Conservation (phyloP, 2,888 invertebrate genomes). For the Smittia sp. region DNA sequence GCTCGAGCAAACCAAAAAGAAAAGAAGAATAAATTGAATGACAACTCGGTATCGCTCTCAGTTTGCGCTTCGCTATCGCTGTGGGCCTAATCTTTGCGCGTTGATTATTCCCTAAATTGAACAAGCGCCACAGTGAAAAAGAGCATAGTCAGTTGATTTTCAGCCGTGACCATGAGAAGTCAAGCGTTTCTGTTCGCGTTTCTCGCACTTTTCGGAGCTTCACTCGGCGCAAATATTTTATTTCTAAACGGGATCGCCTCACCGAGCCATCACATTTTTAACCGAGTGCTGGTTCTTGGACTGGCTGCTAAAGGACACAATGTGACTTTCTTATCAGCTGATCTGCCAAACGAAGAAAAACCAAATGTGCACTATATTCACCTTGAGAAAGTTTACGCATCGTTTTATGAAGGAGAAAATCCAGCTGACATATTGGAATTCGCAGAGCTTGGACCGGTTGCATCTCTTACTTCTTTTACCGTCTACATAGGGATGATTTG, state of each 20-base stretch:
- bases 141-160: not conserved
- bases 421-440: not conserved
- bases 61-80: no score
- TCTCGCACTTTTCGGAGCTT: not conserved
- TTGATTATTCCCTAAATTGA: no score
- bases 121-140: no score
- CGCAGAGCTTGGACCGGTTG: not conserved
- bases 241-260: not conserved
- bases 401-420: not conserved
- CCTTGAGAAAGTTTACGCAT: conserved; percentile 10
- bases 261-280: conserved; percentile 22
- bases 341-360: conserved; percentile 37
- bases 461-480: not conserved
- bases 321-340: conserved; percentile 45
- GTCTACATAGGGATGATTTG: not conserved
- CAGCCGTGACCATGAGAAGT: not conserved
- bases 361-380: conserved; percentile 29
- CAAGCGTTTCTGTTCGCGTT: not conserved
- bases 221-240: conserved; percentile 17
- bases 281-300: conserved; percentile 38
- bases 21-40: no score
- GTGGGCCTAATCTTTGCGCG: no score
- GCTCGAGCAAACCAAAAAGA: no score
- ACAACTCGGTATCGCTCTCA: no score
- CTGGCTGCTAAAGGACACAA: conserved; percentile 43